phyloP scores from a whole-genome alignment of 2,113 vertebrate species.

The Microcebus jonahi region DNA sequence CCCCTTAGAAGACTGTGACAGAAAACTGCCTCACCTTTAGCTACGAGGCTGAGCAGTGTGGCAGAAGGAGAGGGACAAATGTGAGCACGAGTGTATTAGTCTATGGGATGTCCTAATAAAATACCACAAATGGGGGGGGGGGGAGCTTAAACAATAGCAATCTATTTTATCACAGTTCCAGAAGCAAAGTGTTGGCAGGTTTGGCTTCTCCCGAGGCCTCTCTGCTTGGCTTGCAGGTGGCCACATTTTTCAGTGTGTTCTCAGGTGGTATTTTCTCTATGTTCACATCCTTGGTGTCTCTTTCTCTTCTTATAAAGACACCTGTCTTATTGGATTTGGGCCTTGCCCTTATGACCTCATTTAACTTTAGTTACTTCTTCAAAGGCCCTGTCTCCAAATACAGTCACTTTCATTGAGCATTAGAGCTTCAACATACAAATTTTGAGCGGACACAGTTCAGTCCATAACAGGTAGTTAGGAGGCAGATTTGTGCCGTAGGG shows the following conservation, averaged over 20 bases:
- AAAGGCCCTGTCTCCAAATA: not conserved
- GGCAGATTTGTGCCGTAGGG: not conserved
- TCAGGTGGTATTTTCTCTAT: not conserved
- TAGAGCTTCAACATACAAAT: not conserved
- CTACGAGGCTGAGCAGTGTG: not conserved
- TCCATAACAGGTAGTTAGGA: no score
- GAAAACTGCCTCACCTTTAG: not conserved
- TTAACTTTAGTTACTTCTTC: not conserved
- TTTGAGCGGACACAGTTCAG: not conserved
- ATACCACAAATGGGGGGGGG: not conserved
- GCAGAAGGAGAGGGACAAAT: not conserved
- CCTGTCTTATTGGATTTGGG: not conserved
- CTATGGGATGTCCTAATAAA: not conserved
- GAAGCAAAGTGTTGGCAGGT: not conserved
- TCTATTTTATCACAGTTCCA: not conserved
- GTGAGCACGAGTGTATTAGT: not conserved
- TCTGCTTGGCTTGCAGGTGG: not conserved
- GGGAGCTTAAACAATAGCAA: not conserved
- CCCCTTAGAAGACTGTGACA: not conserved
- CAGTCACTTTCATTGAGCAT: not conserved
- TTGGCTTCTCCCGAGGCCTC: not conserved
- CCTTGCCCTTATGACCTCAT: not conserved
- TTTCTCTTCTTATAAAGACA: not conserved
- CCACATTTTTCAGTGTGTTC: not conserved
- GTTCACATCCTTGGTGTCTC: not conserved